These are phyloP conservation scores for Anas platyrhynchos DNA, from an alignment of 2,113 vertebrate species.

Conservation along the genomic window DNA sequence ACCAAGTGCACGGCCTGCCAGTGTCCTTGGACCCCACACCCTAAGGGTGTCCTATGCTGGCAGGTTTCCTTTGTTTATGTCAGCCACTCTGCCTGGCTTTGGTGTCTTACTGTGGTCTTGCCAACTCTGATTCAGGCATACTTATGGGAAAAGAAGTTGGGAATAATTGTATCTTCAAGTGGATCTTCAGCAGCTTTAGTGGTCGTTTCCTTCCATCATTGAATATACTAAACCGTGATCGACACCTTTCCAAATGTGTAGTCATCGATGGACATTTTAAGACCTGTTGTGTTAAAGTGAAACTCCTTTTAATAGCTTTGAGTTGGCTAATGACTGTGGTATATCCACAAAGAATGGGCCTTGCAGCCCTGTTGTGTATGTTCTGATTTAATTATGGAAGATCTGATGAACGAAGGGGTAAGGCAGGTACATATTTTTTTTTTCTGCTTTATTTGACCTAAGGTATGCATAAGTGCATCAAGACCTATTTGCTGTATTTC, in stretches of 20 bases:
- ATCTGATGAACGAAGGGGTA: not conserved
- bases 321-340: not conserved
- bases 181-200: not conserved
- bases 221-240: not conserved
- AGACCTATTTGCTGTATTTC: not conserved
- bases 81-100: not conserved
- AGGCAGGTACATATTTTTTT: not conserved
- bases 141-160: not conserved
- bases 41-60: not conserved
- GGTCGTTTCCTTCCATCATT: rapidly evolving
- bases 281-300: not conserved
- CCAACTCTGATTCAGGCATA: not conserved
- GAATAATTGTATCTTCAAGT: not conserved
- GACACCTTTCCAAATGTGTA: not conserved
- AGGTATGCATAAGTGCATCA: not conserved
- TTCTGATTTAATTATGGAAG: not conserved
- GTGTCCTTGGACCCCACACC: not conserved
- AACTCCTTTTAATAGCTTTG: not conserved
- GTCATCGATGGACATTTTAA: not conserved
- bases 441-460: not conserved
- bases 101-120: not conserved
- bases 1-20: not conserved
- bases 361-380: not conserved
- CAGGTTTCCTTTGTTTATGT: not conserved
- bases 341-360: not conserved